These are phyloP conservation scores for Sycophaga agraensis DNA, from an alignment of 1,140 invertebrate species.

Conservation along the genomic window DNA sequence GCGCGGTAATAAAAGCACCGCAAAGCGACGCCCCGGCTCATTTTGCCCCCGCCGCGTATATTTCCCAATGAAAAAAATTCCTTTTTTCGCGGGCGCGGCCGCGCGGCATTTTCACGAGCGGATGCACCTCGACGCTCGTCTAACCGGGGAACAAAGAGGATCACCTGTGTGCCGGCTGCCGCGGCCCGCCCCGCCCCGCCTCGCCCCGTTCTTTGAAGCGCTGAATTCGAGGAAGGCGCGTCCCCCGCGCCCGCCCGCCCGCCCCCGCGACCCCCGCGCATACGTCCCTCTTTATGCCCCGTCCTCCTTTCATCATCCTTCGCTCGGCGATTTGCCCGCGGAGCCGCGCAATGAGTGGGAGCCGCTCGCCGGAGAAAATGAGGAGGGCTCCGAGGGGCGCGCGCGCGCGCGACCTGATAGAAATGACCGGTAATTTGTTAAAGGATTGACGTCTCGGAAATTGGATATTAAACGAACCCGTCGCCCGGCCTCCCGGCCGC, in stretches of 20 bases:
- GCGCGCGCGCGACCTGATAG: slow-evolving; percentile 24
- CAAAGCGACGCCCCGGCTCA: slow-evolving; percentile 2
- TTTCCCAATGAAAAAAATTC: neutral
- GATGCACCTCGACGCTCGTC: slow-evolving; percentile 14
- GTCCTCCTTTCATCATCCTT: neutral
- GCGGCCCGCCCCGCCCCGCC: no score
- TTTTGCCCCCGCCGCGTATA: neutral
- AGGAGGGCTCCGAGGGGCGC: slow-evolving; percentile 37
- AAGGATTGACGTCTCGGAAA: slow-evolving; percentile 50
- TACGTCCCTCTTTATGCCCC: neutral
- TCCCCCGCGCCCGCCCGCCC: neutral
- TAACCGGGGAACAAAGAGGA: slow-evolving; percentile 24
- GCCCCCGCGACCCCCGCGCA: neutral
- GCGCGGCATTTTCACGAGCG: slow-evolving; percentile 15
- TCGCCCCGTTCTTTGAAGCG: slow-evolving; percentile 24
- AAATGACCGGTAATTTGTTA: slow-evolving; percentile 49
- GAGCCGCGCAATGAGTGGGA: neutral
- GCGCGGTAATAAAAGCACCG: slow-evolving; percentile 22
- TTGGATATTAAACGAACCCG: slow-evolving; percentile 50
- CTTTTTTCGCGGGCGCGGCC: neutral
- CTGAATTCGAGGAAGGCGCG: slow-evolving; percentile 22
- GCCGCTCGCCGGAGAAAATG: slow-evolving; percentile 35
- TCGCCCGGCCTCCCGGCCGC: neutral
- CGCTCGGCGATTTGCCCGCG: neutral
- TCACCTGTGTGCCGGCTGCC: neutral